Evolutionary conservation across 2,888 invertebrate genomes (phyloP), one percentile per base, ranked within the genome.

Genomic region (Cheilosia grossa): DNA sequence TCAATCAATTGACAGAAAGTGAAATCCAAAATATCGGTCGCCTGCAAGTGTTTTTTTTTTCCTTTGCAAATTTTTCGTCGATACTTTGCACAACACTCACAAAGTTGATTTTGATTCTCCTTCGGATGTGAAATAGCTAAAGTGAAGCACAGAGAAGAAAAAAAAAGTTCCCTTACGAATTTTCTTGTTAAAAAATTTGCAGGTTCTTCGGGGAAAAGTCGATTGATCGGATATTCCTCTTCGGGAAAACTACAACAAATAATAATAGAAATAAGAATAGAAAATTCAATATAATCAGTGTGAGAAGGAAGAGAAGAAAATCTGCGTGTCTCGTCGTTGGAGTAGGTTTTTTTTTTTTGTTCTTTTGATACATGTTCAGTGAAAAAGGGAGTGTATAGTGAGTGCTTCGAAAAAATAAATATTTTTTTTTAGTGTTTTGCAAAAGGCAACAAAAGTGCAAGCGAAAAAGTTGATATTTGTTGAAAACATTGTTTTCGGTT

Each of bases 371-470:
- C 66, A 59, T 82, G 66, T 82, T 85, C 66, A 56, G 74, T 81
- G 81, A 85, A 85, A 80, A 85, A 75, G 85, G 81, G 85, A 81
- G 85, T 85, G 85, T 81, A 75, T 81, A 85, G 80, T 75, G 73
- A 67, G 78, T 56, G 54, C 51, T 44, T n/a, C 40, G 44, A 33
- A 74, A 49, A 75, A 63, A 59, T 67, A 51, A 37, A 21, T 61
- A 54, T 78, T 33, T 17, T 59, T 42, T 67, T 53, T 56, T 78
- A 19, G 61, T 77, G 69, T 61, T 61, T 70, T 72, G 59, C 70
- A 82, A 75, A 81, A 82, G 67, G 80, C 53, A 82, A 75, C 64
- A 72, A 79, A 51, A 75, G 58, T 56, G 64, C 17, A 61, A 63
- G 10, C 37, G 37, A 61, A 56, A 53, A 40, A 15, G 27, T 53